phyloP scores from a whole-genome alignment of 2,888 invertebrate species.

The Eilema depressum region DNA sequence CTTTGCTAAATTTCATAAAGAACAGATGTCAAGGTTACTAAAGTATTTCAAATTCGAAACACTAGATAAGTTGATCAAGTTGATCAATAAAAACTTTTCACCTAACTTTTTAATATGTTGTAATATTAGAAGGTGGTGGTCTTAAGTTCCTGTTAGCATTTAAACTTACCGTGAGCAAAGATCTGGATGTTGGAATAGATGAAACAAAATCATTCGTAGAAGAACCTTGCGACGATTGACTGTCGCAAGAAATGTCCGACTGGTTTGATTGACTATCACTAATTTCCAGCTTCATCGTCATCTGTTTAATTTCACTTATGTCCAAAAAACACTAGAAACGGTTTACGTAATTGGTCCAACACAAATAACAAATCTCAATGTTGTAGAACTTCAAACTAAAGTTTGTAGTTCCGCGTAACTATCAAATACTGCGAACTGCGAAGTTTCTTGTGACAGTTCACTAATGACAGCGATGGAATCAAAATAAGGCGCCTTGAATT shows the following conservation, averaged over 20 bases:
- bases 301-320: constrained; percentile 63
- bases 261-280: constrained; percentile 88
- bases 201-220: constrained; percentile 82
- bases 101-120: neutral
- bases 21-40: constrained; percentile 1
- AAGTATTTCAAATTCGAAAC: neutral
- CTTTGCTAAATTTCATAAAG: neutral
- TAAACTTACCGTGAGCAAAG: constrained; percentile 76
- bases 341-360: constrained; percentile 65
- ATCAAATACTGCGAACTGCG: constrained; percentile 61
- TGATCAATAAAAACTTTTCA: neutral
- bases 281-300: constrained; percentile 88
- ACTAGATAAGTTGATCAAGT: neutral
- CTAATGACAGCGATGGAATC: constrained; percentile 69
- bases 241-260: constrained; percentile 88
- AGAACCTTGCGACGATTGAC: constrained; percentile 87
- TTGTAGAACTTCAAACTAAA: constrained; percentile 50
- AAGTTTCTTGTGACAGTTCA: constrained; percentile 74
- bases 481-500: constrained; percentile 65
- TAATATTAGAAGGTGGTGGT: neutral
- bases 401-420: constrained; percentile 59
- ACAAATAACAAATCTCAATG: constrained; percentile 47
- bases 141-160: neutral
- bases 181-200: constrained; percentile 71
- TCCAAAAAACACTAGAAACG: constrained; percentile 47